Base-by-base conservation (phyloP, 2,797 vertebrate genomes). In the Rallus crepitans region DNA sequence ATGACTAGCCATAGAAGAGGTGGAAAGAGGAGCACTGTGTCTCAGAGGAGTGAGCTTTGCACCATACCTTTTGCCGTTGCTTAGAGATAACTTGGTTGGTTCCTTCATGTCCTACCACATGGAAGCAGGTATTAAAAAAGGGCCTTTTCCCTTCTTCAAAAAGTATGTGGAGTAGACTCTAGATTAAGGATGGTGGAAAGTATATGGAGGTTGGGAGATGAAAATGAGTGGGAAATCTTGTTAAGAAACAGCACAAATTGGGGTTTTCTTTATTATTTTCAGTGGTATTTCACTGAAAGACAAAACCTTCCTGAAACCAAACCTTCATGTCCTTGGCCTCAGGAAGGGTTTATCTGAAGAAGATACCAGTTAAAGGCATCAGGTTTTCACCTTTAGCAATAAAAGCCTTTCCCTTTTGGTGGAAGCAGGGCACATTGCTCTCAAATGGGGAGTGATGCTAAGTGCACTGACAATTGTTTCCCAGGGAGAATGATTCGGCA, bases 381-480 rank as follows among this genome's bases (percentile, higher is more conserved):
- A 79, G 48, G 30, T 82, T 93, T 94, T 94, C 75, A 87, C 71
- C 78, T 50, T 57, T 37, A 68, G 53, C 56, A 70, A 75, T 79
- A 85, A 94, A 92, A 89, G 25, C 78, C 40, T 77, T 89, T 93
- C 64, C n/a, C 56, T 94, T 80, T 71, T 68, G 31, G 48, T 89
- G 86, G 93, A 91, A 96, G 61, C 75, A 80, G 75, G 71, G 78
- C 60, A 56, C 75, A 73, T 87, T 89, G 64, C 78, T 84, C 45
- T 94, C 68, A 87, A 71, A 94, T 55, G 69, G 52, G 81, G 60
- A 95, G 91, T 91, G 88, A 94, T 95, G 83, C 90, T 96, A 96
- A 97, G 91, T 94, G 88, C 93, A 89, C 83, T 95, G 84, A 91
- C 94, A 96, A 96, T 97, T 96, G 92, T 97, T 97, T 97, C 93